These are phyloP conservation scores for Crenichthys baileyi DNA, from an alignment of 2,797 vertebrate genomes.

Conservation along the genomic window DNA sequence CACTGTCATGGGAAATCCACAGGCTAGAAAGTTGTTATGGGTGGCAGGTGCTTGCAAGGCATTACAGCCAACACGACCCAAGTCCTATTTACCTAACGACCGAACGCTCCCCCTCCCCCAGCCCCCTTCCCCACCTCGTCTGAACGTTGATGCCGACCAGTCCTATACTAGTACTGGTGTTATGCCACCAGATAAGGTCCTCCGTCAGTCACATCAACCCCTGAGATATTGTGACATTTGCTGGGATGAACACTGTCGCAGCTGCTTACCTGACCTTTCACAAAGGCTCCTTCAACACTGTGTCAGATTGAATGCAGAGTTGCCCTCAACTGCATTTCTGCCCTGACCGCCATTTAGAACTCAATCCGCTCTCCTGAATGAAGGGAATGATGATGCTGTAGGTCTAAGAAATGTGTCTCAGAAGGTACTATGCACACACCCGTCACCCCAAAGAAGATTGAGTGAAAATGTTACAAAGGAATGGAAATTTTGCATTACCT, in stretches of 20 bases:
- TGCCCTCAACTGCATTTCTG: conserved; percentile 20
- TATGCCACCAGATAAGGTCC: conserved; percentile 69
- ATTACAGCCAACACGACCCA: background rate
- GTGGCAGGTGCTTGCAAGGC: background rate
- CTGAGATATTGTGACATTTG: conserved; percentile 80
- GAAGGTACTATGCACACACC: conserved; percentile 1
- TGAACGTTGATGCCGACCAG: conserved; percentile 15
- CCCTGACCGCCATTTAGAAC: conserved; percentile 16
- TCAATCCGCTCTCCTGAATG: conserved; percentile 21
- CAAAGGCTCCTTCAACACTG: conserved; percentile 35
- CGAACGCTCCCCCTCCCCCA: background rate
- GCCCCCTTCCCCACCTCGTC: conserved; percentile 8
- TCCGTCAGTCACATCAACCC: conserved; percentile 68
- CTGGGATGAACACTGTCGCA: conserved; percentile 68
- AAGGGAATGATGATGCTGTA: conserved; percentile 24
- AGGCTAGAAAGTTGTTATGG: background rate
- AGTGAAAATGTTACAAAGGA: background rate
- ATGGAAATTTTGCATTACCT: conserved; percentile 13
- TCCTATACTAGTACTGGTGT: conserved; percentile 49
- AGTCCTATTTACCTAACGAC: conserved; percentile 1
- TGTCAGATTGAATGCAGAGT: conserved; percentile 22
- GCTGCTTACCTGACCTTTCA: conserved; percentile 77
- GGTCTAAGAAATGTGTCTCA: conserved; percentile 3
- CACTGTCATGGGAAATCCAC: background rate
- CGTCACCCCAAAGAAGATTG: background rate